Evolutionary conservation across 2,113 vertebrate genomes (phyloP), one percentile per base, ranked within the genome.

Genomic region (Ceyx margarethae): DNA sequence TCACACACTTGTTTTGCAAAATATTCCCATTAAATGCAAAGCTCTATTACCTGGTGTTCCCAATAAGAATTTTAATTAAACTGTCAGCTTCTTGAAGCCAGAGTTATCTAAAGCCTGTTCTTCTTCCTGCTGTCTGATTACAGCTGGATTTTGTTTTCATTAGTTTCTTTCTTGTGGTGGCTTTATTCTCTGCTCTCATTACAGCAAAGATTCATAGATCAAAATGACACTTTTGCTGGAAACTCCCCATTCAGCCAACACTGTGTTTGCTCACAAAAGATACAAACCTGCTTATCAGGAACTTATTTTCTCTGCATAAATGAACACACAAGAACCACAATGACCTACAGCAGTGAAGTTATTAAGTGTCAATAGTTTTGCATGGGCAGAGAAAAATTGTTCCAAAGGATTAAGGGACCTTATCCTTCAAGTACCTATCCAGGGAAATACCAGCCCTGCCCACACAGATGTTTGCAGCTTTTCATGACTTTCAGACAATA

Each of bases 61-160:
- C 83, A 93, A 80, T 35, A 79, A 95, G 87, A 80, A 93, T 94
- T 95, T 95, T 96, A 97, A 97, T 96, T 96, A 96, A 95, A 96
- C 91, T 97, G 93, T 95, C 95, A 96, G 75, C 35, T 93, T 92
- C 90, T 81, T 65, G 45, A 74, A 31, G 81, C 9, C 46, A 96
- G 96, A 58, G 92, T 96, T 29, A 95, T 93, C 82, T 90, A 23
- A 95, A 87, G 54, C 84, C 65, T 43, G 50, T 31, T 95, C 92
- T 87, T 91, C 23, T 85, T 62, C 68, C 93, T 40, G 84, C 87
- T 54, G 76, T 89, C 87, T 31, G 95, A 71, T 96, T 97, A 96
- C 95, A 95, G 84, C 87, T 97, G 22, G 77, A 76, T 79, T 90
- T 89, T 94, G 94, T 98, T 93, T 97, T 98, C 65, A 54, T 93